Base-by-base conservation (phyloP, 2,888 invertebrate species). In the Empis stercorea region DNA sequence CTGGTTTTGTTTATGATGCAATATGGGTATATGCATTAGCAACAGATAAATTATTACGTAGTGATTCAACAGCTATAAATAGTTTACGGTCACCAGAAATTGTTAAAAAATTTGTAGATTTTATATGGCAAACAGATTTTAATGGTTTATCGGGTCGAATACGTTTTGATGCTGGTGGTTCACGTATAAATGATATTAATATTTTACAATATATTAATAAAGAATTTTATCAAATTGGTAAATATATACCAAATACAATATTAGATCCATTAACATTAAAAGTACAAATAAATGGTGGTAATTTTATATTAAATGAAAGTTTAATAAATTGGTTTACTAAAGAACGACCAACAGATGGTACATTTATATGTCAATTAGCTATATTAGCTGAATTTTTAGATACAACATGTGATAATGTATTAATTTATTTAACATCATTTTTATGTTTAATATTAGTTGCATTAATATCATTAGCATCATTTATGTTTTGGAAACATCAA, bases 1-100 rank as follows among this genome's bases (percentile, higher is more conserved):
- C 81, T 1, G 82, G 83, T 1, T 87, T 79, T 61, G 82, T 84
- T 0, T 87, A 87, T 58, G 87, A 87, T 65, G 86, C 85, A 0
- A 81, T 87, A 44, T 87, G 87, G 87, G 79, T 80, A 1, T 87
- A 82, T 63, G 87, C 84, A 4, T 66, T 76, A 34, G 86, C 84
- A 1, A 68, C 84, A 27, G 76, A 84, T 58, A 71, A 75, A 52
- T 68, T 87, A 1, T 63, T 81, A 1, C 72, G 69, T 44, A 75
- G 76, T 44, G 75, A 61, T 30, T 48, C 53, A 1, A 52, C 55
- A 30, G 55, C 59, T 0, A 42, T 60, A 0, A 53, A 56, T 34
- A 52, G 55, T 48, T 48, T 66, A n/a, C 56, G 60, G 20, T 54
- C 55, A 2, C 47, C 47, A 4, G 44, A 51, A 5, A 57, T 61